A percentile compares a stretch with the other conserved stretches of the same genome.
phyloP scores from a whole-genome alignment of 2,888 invertebrate genomes.

The Eurois occulta region DNA sequence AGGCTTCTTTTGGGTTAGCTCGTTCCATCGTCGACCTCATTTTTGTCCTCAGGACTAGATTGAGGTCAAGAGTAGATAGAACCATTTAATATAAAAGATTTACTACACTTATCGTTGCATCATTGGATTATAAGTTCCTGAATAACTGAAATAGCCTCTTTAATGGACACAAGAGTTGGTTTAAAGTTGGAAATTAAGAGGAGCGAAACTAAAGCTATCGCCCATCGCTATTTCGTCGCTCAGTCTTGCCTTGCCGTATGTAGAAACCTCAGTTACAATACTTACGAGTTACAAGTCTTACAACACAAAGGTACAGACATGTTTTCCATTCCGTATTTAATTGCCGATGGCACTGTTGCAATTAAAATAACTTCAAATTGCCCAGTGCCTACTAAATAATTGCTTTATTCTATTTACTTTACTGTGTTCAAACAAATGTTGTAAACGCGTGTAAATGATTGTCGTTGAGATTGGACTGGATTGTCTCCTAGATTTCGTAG shows the following conservation, averaged over 20 bases:
- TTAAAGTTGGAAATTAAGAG: not conserved
- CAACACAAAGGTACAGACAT: conserved; percentile 38
- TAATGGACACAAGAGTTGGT: not conserved
- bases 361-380: conserved; percentile 52
- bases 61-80: no score
- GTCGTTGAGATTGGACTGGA: conserved; percentile 6
- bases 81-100: no score
- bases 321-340: conserved; percentile 54
- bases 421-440: conserved; percentile 4
- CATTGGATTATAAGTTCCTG: not conserved
- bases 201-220: not conserved
- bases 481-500: not conserved
- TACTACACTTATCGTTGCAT: not conserved
- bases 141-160: not conserved
- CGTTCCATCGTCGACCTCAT: no score
- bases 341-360: conserved; percentile 48
- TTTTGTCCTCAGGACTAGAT: no score
- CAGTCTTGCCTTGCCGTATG: conserved; percentile 17
- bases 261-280: conserved; percentile 28
- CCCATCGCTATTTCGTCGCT: not conserved
- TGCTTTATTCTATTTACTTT: conserved; percentile 30
- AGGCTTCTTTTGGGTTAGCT: no score
- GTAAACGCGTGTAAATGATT: conserved; percentile 9
- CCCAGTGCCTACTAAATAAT: conserved; percentile 30
- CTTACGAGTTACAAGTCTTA: conserved; percentile 33